These are phyloP conservation scores for Chamaetylas fuelleborni DNA, from an alignment of 2,113 vertebrate species.

Conservation along the genomic window DNA sequence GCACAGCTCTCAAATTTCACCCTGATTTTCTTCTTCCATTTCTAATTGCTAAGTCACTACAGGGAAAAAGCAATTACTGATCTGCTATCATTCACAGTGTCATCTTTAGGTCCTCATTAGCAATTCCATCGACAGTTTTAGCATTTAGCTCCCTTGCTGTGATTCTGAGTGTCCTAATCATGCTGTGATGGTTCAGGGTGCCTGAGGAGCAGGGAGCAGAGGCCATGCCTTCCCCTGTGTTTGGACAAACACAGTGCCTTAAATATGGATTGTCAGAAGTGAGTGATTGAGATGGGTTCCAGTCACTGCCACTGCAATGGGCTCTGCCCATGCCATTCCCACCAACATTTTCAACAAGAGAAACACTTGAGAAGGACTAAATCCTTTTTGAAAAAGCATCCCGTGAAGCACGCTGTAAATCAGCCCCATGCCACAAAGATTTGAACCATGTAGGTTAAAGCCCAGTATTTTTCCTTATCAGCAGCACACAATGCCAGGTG, in stretches of 20 bases:
- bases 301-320: fast-evolving
- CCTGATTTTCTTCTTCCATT: conserved; percentile 10
- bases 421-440: not conserved
- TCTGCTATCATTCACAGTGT: conserved; percentile 1
- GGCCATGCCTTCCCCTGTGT: not conserved
- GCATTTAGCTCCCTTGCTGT: not conserved
- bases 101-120: conserved; percentile 39
- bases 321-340: fast-evolving
- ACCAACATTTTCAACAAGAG: not conserved
- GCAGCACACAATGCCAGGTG: not conserved
- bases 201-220: not conserved
- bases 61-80: conserved; percentile 41
- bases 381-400: not conserved
- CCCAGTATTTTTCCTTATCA: not conserved
- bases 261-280: not conserved
- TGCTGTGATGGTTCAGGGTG: fast-evolving
- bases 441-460: not conserved
- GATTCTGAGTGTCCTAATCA: not conserved
- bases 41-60: conserved; percentile 39
- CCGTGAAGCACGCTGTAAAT: not conserved
- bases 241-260: not conserved
- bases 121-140: not conserved
- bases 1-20: conserved; percentile 14
- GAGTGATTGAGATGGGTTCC: not conserved
- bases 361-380: not conserved